phyloP scores from a whole-genome alignment of 1,140 invertebrate species.

The Drosophila sp. region DNA sequence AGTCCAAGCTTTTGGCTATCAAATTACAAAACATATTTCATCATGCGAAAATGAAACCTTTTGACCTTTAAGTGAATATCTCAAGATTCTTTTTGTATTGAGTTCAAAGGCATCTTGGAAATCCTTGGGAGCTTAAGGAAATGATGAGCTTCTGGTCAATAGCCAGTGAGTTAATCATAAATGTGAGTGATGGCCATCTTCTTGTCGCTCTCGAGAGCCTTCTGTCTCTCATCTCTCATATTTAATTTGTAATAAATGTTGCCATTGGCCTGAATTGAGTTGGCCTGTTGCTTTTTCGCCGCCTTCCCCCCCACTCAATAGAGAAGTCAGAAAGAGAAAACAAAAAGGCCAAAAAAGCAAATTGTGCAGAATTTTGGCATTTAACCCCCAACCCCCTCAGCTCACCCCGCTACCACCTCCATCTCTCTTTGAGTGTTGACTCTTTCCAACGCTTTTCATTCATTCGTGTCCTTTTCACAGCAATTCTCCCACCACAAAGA shows the following conservation, averaged over 20 bases:
- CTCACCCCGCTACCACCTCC: not conserved
- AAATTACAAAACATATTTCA: no score
- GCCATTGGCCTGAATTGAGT: not conserved
- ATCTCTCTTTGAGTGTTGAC: not conserved
- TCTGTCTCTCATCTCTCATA: not conserved
- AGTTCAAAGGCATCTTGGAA: no score
- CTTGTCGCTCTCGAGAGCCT: no score
- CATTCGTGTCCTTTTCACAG: constrained; percentile 37
- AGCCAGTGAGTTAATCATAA: no score
- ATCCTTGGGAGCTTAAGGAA: no score
- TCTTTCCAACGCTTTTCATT: not conserved
- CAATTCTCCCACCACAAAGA: not conserved
- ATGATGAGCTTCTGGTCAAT: no score
- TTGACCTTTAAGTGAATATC: no score
- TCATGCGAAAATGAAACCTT: no score
- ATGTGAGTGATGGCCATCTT: no score
- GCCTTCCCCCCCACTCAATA: not conserved
- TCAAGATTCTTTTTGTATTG: no score
- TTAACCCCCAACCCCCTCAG: not conserved
- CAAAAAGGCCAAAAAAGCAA: constrained; percentile 44
- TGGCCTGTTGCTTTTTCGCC: constrained; percentile 5
- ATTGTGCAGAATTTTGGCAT: constrained; percentile 60
- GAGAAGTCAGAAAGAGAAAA: not conserved
- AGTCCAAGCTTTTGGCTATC: no score
- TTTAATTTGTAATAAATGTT: constrained; percentile 4